Evolutionary conservation across 2,888 invertebrate genomes (phyloP).

Genomic region (Apamea crenata): DNA sequence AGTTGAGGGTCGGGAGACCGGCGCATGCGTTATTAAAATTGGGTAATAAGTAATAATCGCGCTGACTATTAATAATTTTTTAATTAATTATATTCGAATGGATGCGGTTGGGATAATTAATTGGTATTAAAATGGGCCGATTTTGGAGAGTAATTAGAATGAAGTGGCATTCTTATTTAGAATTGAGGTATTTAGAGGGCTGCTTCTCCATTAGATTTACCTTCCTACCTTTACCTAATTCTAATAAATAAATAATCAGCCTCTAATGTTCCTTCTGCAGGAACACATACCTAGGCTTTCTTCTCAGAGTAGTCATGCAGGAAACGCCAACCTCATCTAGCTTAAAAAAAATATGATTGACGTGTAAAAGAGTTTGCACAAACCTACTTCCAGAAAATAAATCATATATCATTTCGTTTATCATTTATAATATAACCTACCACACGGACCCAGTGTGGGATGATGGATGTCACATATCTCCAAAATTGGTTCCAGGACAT

Average conservation of each 20-base stretch:
- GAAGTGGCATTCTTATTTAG: neutral
- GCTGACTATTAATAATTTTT: conserved; percentile 57
- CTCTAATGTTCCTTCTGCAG: too few relatives aligned
- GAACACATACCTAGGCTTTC: too few relatives aligned
- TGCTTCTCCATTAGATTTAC: neutral
- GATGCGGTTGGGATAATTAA: conserved; percentile 43
- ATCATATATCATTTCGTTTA: too few relatives aligned
- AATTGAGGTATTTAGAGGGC: neutral
- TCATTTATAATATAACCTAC: too few relatives aligned
- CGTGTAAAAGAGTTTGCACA: too few relatives aligned
- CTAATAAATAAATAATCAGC: neutral
- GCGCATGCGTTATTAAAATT: conserved; percentile 65
- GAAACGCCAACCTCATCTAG: too few relatives aligned
- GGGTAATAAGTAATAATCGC: conserved; percentile 58
- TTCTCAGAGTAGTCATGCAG: too few relatives aligned
- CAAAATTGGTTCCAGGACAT: too few relatives aligned
- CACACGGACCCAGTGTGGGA: too few relatives aligned
- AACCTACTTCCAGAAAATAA: too few relatives aligned
- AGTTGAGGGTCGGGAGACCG: conserved; percentile 44
- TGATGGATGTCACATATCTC: too few relatives aligned
- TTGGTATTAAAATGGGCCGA: conserved; percentile 11
- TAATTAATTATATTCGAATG: conserved; percentile 62
- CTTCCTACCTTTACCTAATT: neutral
- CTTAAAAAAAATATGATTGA: too few relatives aligned
- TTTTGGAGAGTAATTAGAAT: conserved; percentile 6